Percentiles rank a stretch among this genome's conserved stretches.
Evolutionary conservation across 2,888 invertebrate genomes (phyloP).

Genomic region (Pristionchus arcanus): DNA sequence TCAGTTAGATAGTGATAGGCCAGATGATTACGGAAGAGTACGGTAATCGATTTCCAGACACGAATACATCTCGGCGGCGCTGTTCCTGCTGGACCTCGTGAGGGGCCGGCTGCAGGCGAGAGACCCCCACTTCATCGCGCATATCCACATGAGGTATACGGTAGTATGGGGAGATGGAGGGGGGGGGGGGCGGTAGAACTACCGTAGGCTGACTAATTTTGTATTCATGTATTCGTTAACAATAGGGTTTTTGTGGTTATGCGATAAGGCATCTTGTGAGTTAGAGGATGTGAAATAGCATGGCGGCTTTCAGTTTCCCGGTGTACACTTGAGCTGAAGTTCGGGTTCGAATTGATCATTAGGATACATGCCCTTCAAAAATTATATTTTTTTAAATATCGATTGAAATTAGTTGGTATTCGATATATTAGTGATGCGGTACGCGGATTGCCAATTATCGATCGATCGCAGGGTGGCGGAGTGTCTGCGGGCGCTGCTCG

Average conservation of each 20-base stretch:
- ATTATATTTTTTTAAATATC: too few relatives aligned
- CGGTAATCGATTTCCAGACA: constrained; percentile 52
- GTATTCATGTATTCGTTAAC: neutral
- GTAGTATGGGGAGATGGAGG: neutral
- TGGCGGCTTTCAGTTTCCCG: too few relatives aligned
- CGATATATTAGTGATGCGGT: neutral
- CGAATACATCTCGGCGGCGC: constrained; percentile 63
- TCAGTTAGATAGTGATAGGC: neutral
- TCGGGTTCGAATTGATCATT: too few relatives aligned
- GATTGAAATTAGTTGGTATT: neutral
- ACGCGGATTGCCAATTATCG: neutral
- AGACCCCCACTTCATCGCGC: constrained; percentile 42
- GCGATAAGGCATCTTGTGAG: neutral
- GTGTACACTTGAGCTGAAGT: too few relatives aligned
- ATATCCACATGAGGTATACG: constrained; percentile 47
- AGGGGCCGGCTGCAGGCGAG: constrained; percentile 50
- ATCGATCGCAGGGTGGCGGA: constrained; percentile 54
- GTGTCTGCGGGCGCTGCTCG: constrained; percentile 64
- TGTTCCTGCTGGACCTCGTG: constrained; percentile 66
- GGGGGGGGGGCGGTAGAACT: neutral
- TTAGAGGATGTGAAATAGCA: too few relatives aligned
- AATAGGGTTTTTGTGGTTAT: neutral
- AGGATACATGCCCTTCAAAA: too few relatives aligned
- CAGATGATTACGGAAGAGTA: neutral
- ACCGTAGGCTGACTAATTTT: neutral